phyloP scores from a whole-genome alignment of 2,113 vertebrate species.

The Oriolus oriolus region DNA sequence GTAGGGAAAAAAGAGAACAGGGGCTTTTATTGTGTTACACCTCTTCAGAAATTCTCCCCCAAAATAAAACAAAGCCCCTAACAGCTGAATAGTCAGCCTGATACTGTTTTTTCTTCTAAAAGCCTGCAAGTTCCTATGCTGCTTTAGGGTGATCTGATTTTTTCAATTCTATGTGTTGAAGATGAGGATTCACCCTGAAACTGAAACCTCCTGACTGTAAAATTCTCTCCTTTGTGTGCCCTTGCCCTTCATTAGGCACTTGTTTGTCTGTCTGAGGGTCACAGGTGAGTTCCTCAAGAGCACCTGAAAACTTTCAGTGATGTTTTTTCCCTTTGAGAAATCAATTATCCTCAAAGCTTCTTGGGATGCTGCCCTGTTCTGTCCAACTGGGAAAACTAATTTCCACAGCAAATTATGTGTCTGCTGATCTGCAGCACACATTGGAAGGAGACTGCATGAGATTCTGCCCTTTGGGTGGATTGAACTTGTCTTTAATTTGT shows the following conservation, averaged over 20 bases:
- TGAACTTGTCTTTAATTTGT: slow-evolving; percentile 1
- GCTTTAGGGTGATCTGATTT: background rate
- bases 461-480: background rate
- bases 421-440: background rate
- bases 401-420: slow-evolving; percentile 10
- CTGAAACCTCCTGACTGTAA: background rate
- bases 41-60: background rate
- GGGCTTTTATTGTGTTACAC: background rate
- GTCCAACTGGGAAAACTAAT: slow-evolving; percentile 11
- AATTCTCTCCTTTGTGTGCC: background rate
- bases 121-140: background rate
- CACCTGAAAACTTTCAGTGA: background rate
- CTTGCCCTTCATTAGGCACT: background rate
- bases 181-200: background rate
- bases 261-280: background rate
- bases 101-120: background rate
- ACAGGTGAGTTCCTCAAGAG: background rate
- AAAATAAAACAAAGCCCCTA: background rate
- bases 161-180: background rate
- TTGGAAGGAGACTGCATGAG: background rate
- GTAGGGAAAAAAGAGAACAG: background rate
- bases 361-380: background rate
- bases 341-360: slow-evolving; percentile 1
- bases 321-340: slow-evolving; percentile 3
- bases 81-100: background rate